phyloP scores from a whole-genome alignment of 1,140 invertebrate genomes.

The Plectus sambesii region DNA sequence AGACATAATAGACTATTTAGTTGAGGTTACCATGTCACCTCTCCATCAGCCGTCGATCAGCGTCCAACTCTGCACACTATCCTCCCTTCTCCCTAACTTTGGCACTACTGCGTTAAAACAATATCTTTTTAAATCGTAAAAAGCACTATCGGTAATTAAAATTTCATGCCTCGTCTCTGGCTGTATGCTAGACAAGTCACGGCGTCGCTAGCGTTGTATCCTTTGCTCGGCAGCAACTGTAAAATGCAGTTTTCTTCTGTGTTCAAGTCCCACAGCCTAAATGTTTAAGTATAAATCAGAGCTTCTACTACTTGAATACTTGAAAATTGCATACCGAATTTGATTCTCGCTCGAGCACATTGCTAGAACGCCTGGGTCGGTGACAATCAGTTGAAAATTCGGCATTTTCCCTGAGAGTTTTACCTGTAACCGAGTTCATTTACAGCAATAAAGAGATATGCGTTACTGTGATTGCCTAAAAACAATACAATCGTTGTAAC shows the following conservation, averaged over 20 bases:
- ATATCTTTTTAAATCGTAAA: constrained; percentile 49
- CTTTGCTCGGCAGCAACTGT: constrained; percentile 35
- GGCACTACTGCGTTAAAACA: not conserved
- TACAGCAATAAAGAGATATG: constrained; percentile 52
- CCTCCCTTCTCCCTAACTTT: too few relatives aligned
- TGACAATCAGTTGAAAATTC: constrained; percentile 19
- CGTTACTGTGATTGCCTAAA: too few relatives aligned
- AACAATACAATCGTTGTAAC: too few relatives aligned
- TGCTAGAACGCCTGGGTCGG: constrained; percentile 21
- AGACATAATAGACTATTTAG: too few relatives aligned
- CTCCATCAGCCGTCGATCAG: too few relatives aligned
- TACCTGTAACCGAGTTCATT: constrained; percentile 60
- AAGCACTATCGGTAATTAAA: constrained; percentile 19
- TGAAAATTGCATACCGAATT: constrained; percentile 56
- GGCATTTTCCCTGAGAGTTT: constrained; percentile 59
- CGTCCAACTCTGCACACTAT: too few relatives aligned
- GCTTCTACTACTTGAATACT: too few relatives aligned
- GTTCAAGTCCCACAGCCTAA: constrained; percentile 70
- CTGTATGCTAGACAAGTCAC: constrained; percentile 64
- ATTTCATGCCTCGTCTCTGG: too few relatives aligned
- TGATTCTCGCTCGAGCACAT: constrained; percentile 33
- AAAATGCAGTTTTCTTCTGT: constrained; percentile 60
- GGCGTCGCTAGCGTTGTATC: constrained; percentile 53
- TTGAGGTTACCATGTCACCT: too few relatives aligned
- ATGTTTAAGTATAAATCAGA: constrained; percentile 63